phyloP scores from a whole-genome alignment of 2,888 invertebrate genomes.

The Hylaea fasciaria region DNA sequence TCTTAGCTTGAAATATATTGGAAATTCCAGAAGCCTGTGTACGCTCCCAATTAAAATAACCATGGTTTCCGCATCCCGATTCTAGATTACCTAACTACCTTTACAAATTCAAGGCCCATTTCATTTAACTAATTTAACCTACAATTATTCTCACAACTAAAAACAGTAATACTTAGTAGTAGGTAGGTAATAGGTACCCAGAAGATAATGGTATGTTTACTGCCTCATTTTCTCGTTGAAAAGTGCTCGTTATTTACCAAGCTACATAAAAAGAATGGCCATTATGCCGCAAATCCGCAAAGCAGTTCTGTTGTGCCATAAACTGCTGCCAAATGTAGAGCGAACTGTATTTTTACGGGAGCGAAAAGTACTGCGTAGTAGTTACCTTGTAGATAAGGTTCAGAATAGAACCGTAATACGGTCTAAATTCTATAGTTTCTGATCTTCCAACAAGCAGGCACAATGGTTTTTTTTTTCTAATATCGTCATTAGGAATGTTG shows the following conservation, averaged over 20 bases:
- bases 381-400: background rate
- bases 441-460: too few relatives aligned
- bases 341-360: conserved; percentile 31
- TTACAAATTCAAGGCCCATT: too few relatives aligned
- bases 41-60: too few relatives aligned
- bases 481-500: background rate
- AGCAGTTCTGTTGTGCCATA: conserved; percentile 36
- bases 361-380: background rate
- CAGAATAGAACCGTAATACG: background rate
- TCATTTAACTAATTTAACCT: background rate
- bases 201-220: conserved; percentile 1
- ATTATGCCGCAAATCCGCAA: conserved; percentile 35
- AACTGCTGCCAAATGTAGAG: conserved; percentile 37
- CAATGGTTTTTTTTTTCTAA: background rate
- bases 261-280: conserved; percentile 23
- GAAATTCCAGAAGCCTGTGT: too few relatives aligned
- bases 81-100: too few relatives aligned
- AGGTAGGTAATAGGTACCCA: background rate
- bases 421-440: too few relatives aligned
- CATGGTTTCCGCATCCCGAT: too few relatives aligned
- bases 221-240: conserved; percentile 12
- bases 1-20: too few relatives aligned
- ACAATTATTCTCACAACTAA: background rate
- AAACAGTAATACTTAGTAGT: background rate
- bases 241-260: conserved; percentile 24